These are phyloP conservation scores for Tonatia bakeri DNA, from an alignment of 2,113 vertebrate genomes.

Conservation along the genomic window DNA sequence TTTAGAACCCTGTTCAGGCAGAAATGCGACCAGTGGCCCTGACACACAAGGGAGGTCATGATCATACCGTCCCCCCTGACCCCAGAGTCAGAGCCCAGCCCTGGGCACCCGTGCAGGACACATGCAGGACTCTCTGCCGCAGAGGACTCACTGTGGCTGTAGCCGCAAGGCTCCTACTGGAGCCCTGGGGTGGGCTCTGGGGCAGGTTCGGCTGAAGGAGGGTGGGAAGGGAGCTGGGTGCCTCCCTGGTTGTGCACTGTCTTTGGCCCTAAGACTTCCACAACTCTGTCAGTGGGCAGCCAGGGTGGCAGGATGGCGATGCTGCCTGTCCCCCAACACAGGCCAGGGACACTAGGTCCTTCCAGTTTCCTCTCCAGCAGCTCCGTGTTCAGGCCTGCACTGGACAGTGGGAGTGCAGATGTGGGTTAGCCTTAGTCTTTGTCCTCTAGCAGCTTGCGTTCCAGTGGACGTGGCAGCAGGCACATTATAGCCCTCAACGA, in stretches of 20 bases:
- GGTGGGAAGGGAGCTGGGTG: background rate
- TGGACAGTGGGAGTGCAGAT: background rate
- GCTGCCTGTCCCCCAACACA: background rate
- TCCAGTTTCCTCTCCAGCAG: background rate
- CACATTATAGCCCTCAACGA: background rate
- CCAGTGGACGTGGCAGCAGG: background rate
- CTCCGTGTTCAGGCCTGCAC: background rate
- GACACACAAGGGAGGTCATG: background rate
- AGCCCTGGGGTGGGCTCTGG: background rate
- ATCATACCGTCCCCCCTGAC: fast-evolving
- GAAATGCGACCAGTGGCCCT: background rate
- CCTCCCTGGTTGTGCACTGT: background rate
- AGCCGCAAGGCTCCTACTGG: background rate
- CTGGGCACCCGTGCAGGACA: background rate
- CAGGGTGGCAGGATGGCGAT: background rate
- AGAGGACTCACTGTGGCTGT: background rate
- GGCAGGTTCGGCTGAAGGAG: fast-evolving
- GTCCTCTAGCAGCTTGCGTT: fast-evolving
- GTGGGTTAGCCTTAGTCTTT: background rate
- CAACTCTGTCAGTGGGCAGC: background rate
- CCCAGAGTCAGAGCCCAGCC: background rate
- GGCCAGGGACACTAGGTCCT: background rate
- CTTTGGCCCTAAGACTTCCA: background rate
- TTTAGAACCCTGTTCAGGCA: background rate
- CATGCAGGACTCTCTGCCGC: background rate